Evolutionary conservation across 2,797 vertebrate species (phyloP).

Genomic region (Synanceia verrucosa): DNA sequence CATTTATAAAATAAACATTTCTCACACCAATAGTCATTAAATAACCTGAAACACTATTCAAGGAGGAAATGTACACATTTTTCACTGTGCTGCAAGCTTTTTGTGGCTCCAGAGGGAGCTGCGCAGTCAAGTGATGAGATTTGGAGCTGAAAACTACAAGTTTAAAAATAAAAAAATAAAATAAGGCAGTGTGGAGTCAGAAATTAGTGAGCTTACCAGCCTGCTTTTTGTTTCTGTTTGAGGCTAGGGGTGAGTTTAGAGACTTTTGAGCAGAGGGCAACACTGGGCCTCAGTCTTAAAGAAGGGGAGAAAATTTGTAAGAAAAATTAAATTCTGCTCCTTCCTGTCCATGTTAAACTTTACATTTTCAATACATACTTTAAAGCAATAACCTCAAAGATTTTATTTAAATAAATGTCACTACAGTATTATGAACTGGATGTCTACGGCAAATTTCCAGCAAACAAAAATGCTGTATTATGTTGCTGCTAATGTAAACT

Average conservation of each 20-base stretch:
- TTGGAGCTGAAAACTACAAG: background rate
- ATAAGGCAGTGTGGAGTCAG: background rate
- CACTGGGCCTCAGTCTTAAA: background rate
- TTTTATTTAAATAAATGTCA: background rate
- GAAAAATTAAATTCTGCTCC: background rate
- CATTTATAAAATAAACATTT: background rate
- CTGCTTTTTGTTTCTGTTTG: background rate
- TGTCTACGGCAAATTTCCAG: background rate
- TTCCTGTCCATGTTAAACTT: background rate
- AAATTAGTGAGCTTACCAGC: background rate
- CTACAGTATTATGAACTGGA: background rate
- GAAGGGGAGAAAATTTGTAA: background rate
- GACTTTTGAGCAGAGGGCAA: background rate
- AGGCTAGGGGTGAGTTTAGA: background rate
- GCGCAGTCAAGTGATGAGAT: background rate
- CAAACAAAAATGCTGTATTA: background rate
- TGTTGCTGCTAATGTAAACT: background rate
- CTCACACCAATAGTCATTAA: slow-evolving; percentile 6
- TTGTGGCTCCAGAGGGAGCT: background rate
- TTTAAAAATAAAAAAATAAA: background rate
- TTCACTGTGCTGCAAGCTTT: background rate
- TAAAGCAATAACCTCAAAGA: background rate
- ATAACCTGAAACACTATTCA: background rate
- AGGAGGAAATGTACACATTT: background rate
- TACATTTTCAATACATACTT: background rate